phyloP scores from a whole-genome alignment of 2,113 vertebrate genomes.

The Heptranchias perlo region DNA sequence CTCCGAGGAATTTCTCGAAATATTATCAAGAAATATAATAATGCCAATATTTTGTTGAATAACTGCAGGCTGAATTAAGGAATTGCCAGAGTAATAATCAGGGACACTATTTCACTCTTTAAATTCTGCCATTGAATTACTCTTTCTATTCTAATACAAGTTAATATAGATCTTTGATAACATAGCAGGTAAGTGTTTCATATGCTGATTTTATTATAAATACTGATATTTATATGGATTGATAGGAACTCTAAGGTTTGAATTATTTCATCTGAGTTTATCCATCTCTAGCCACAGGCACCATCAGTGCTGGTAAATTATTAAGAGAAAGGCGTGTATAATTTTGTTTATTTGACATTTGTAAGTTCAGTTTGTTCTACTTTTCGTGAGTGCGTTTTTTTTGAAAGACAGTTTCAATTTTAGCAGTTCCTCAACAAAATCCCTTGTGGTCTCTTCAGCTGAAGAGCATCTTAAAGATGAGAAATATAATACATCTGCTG shows the following conservation, averaged over 20 bases:
- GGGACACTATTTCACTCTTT: not conserved
- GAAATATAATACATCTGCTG: not conserved
- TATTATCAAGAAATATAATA: not conserved
- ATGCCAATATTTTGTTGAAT: not conserved
- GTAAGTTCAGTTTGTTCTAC: not conserved
- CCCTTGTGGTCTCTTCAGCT: not conserved
- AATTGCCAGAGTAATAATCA: not conserved
- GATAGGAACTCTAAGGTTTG: not conserved
- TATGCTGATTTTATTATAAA: not conserved
- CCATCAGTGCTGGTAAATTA: not conserved
- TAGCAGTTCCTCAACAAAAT: not conserved
- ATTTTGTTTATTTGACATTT: not conserved
- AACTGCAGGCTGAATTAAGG: not conserved
- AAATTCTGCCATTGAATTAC: not conserved
- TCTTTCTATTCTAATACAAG: not conserved
- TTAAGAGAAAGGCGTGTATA: not conserved
- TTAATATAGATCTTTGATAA: not conserved
- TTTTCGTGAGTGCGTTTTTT: not conserved
- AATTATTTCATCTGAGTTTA: not conserved
- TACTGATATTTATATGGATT: not conserved
- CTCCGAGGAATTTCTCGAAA: not conserved
- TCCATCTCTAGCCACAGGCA: not conserved
- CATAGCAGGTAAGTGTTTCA: not conserved
- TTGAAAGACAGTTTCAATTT: conserved; percentile 17
- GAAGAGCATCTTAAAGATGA: not conserved